Conservation (phyloP, 1,140 invertebrate genomes). For the Arion vulgaris region DNA sequence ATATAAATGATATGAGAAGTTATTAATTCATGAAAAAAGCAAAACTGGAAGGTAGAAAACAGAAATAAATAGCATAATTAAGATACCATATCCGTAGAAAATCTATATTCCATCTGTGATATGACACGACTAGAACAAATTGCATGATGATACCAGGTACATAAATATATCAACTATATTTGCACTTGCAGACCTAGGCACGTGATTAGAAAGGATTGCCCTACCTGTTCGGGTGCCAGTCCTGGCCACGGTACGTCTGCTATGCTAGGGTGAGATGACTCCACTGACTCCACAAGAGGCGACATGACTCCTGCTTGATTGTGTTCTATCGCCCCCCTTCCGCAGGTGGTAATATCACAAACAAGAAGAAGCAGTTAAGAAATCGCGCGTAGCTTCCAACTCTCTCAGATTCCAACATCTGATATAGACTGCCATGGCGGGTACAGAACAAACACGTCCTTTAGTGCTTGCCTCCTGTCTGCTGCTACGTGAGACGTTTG, state of each 20-base stretch:
- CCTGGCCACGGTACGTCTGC: neutral
- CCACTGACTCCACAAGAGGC: neutral
- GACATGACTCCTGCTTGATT: neutral
- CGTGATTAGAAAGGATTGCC: neutral
- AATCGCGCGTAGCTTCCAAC: neutral
- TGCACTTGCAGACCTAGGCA: neutral
- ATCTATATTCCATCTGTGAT: too few relatives aligned
- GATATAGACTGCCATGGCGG: constrained; percentile 1
- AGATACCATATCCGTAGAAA: too few relatives aligned
- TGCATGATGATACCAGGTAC: neutral
- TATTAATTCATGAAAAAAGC: neutral
- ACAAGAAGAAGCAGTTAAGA: neutral
- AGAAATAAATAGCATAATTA: neutral
- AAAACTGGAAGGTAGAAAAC: neutral
- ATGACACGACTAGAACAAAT: too few relatives aligned
- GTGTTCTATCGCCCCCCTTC: neutral
- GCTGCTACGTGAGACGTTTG: neutral
- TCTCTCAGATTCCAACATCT: neutral
- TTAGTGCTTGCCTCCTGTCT: neutral
- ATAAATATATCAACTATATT: neutral
- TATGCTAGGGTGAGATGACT: neutral
- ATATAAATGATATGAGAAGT: neutral
- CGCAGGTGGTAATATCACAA: neutral
- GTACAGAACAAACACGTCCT: neutral
- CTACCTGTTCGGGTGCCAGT: neutral